Evolutionary conservation across 2,113 vertebrate species (phyloP).

Genomic region (Ammospiza nelsoni): DNA sequence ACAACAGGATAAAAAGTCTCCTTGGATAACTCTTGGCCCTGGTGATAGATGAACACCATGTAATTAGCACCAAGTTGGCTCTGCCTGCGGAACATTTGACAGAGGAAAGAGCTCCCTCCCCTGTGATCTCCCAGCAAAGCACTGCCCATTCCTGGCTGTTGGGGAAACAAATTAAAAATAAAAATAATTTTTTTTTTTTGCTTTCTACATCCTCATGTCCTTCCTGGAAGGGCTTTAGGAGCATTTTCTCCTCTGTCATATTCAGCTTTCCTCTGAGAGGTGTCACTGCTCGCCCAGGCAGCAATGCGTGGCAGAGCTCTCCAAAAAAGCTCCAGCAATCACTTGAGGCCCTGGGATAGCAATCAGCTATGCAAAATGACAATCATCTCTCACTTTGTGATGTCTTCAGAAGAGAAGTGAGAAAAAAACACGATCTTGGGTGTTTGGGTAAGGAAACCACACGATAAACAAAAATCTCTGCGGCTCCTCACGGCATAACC

Average conservation of each 20-base stretch:
- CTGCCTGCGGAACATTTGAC: neutral
- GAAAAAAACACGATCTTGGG: neutral
- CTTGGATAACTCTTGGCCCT: conserved; percentile 21
- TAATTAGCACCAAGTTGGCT: conserved; percentile 29
- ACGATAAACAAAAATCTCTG: neutral
- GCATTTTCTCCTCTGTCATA: neutral
- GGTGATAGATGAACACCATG: neutral
- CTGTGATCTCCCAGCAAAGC: neutral
- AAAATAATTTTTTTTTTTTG: neutral
- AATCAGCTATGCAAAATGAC: conserved; percentile 7
- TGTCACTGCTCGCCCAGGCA: neutral
- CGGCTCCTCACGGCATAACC: neutral
- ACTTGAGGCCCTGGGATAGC: neutral
- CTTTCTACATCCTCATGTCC: neutral
- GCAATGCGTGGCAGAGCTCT: accelerated
- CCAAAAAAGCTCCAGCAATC: neutral
- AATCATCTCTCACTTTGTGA: neutral
- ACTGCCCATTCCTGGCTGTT: neutral
- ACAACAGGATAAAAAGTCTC: neutral
- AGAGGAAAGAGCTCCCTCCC: neutral
- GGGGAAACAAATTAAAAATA: neutral
- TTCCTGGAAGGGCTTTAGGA: neutral
- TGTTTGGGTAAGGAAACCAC: neutral
- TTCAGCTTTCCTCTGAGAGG: accelerated
- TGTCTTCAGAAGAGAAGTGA: neutral